Conservation (phyloP, 2,888 invertebrate genomes). For the Sesamia inferens region DNA sequence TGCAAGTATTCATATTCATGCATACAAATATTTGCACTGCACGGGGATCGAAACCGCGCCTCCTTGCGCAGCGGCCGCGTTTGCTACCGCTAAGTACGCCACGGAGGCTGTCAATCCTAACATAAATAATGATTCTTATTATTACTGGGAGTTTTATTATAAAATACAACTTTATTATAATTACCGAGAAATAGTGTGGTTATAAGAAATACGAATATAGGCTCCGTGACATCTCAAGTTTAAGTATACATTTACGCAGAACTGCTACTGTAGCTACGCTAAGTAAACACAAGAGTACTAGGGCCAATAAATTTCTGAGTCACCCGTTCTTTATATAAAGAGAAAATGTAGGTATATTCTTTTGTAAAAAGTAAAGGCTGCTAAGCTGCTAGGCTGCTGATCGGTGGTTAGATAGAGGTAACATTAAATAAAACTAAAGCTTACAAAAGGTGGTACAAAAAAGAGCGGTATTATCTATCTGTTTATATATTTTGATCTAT, state of each 20-base stretch:
- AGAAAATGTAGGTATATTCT: neutral
- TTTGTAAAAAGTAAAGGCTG: neutral
- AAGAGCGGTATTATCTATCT: neutral
- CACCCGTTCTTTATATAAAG: neutral
- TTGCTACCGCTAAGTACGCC: too few species aligned
- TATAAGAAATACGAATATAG: constrained; percentile 45
- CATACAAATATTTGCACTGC: too few species aligned
- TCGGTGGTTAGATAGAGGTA: neutral
- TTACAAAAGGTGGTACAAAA: too few species aligned
- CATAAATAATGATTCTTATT: neutral
- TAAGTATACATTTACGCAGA: constrained; percentile 34
- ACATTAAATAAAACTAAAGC: neutral
- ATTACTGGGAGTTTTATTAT: neutral
- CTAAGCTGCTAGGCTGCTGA: neutral
- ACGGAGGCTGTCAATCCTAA: too few species aligned
- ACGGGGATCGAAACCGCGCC: too few species aligned
- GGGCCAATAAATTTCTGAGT: constrained; percentile 16
- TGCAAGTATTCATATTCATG: too few species aligned
- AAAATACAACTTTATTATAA: constrained; percentile 18
- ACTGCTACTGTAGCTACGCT: constrained; percentile 40
- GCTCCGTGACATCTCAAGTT: constrained; percentile 42
- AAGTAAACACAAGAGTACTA: constrained; percentile 8
- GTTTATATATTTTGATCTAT: neutral
- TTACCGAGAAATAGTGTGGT: constrained; percentile 32
- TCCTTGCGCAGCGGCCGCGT: too few species aligned